Evolutionary conservation across 1,140 invertebrate genomes (phyloP).

Genomic region (Leptonema lineaticorne): DNA sequence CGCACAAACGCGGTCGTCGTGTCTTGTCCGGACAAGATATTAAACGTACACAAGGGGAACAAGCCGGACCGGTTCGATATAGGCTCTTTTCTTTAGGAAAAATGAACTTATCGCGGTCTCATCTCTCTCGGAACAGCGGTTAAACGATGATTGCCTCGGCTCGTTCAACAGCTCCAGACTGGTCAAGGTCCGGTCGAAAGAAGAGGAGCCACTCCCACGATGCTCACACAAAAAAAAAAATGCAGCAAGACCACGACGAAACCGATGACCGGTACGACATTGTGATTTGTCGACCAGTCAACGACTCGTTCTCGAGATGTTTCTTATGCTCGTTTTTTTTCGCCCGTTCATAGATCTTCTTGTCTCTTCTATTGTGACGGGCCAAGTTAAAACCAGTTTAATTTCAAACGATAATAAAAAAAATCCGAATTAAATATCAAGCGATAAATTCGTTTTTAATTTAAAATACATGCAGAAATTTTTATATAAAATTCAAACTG

Average conservation of each 20-base stretch:
- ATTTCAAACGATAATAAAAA: no score
- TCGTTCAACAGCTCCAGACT: conserved; percentile 1
- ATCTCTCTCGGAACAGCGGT: not conserved
- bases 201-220: not conserved
- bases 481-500: no score
- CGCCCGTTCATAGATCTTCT: no score
- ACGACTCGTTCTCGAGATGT: no score
- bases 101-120: not conserved
- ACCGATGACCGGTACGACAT: not conserved
- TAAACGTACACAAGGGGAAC: no score
- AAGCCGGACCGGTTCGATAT: conserved; percentile 24
- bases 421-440: no score
- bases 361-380: no score
- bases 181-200: conserved; percentile 11
- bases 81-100: not conserved
- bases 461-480: no score
- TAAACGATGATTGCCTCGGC: not conserved
- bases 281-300: not conserved
- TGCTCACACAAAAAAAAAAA: no score
- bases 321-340: no score
- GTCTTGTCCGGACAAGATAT: conserved; percentile 12
- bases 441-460: no score
- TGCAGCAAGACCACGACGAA: not conserved
- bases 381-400: no score
- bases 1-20: not conserved